phyloP scores from a whole-genome alignment of 2,888 invertebrate genomes.

The Chalcis sispes region DNA sequence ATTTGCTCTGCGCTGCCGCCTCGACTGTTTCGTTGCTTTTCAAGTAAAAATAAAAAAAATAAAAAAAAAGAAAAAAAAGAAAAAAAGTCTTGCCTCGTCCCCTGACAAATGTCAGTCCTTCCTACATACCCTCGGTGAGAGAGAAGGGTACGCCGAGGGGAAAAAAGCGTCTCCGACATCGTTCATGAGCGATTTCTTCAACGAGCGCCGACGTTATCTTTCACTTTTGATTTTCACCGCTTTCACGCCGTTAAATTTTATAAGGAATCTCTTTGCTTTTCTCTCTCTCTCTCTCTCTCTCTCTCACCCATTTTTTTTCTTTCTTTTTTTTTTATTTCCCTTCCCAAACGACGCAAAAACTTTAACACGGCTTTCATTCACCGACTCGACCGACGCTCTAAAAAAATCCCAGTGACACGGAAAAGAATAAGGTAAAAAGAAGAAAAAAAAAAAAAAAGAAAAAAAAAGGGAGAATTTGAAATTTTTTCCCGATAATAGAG shows the following conservation, averaged over 20 bases:
- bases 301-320: too few species aligned
- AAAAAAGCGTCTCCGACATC: constrained; percentile 26
- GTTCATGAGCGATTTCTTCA: constrained; percentile 35
- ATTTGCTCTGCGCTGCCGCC: constrained; percentile 21
- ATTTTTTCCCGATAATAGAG: constrained; percentile 34
- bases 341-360: too few species aligned
- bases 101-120: constrained; percentile 44
- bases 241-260: too few species aligned
- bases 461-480: constrained; percentile 1
- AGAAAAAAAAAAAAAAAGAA: not conserved
- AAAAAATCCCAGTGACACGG: not conserved
- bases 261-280: too few species aligned
- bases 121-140: not conserved
- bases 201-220: constrained; percentile 34
- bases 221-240: constrained; percentile 35
- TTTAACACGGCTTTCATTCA: not conserved
- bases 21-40: constrained; percentile 31
- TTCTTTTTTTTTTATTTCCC: too few species aligned
- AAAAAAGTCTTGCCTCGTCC: not conserved
- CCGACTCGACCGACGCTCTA: not conserved
- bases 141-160: not conserved
- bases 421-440: not conserved
- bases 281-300: too few species aligned
- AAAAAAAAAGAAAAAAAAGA: constrained; percentile 22
- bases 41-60: constrained; percentile 22